Base-by-base conservation (phyloP, 2,888 invertebrate genomes). In the Gibbula magus region DNA sequence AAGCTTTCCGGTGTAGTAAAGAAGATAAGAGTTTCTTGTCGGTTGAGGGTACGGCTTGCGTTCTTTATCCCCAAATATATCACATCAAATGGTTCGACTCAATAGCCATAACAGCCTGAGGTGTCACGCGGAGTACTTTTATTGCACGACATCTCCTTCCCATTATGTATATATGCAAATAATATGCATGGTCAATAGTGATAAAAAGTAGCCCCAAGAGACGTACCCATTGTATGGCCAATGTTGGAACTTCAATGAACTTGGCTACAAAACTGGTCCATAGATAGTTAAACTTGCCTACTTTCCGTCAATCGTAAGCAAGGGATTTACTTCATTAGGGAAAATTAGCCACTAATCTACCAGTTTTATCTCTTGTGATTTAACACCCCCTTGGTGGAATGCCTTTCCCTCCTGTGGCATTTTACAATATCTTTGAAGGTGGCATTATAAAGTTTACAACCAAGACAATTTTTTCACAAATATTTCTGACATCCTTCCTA, bases 181-280 rank as follows among this genome's bases (percentile, higher is more conserved):
- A 20, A 25, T 51, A 74, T 74, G 74, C 74, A 74, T 51, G 74
- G 74, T 74, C 74, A 74, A 74, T 74, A 74, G 51, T 74, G 74
- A 74, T 74, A 74, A 74, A 74, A 74, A 61, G 13, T 61, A 29
- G 29, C 25, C 61, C 29, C 61, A 13, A 18, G 61, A 25, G 61
- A 61, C 16, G 61, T 61, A 61, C 61, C 61, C 29, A 61, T 29
- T 61, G 61, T 61, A 61, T 13, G 10, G 16, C 18, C 29, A 29
- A 61, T 61, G 61, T 18, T 16, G 29, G 61, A 61, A 61, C 29
- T 61, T 61, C 29, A 29, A 25, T 25, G 61, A 61, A 61, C 29
- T 61, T 61, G 61, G 61, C 61, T 25, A 61, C 25, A 25, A 29
- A 61, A 29, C 61, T 2, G 13, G 8, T 25, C 61, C 29, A 4